A percentile compares a stretch with the other conserved stretches of the same genome.
Evolutionary conservation across 2,888 invertebrate genomes (phyloP).

Genomic region (Dryobota labecula): DNA sequence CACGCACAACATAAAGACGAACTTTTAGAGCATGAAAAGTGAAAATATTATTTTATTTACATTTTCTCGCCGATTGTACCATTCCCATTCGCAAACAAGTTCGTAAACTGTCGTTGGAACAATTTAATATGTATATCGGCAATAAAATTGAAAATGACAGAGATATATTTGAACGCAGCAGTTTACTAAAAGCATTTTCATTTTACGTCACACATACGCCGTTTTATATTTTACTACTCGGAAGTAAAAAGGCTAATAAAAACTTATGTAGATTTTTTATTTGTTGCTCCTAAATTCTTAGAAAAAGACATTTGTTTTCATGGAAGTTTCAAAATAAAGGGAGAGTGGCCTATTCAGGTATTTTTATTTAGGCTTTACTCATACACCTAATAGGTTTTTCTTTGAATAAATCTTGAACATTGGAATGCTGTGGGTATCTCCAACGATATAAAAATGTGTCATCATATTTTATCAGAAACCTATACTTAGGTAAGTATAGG

Average conservation of each 20-base stretch:
- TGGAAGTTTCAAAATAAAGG: background rate
- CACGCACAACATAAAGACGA: no score
- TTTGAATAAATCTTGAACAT: no score
- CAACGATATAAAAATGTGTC: background rate
- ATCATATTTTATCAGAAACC: background rate
- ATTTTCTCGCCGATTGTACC: slow-evolving; percentile 15
- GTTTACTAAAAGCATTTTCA: slow-evolving; percentile 37
- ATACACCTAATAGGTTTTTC: background rate
- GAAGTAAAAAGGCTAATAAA: slow-evolving; percentile 27
- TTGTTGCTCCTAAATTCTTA: background rate
- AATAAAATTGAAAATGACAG: slow-evolving; percentile 46
- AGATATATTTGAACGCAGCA: slow-evolving; percentile 44
- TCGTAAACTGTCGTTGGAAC: slow-evolving; percentile 46
- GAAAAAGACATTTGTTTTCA: background rate
- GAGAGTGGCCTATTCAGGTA: no score
- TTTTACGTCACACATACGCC: slow-evolving; percentile 28
- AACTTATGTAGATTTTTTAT: slow-evolving; percentile 15
- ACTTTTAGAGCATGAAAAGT: no score
- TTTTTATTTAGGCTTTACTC: background rate
- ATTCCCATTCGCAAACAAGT: slow-evolving; percentile 33
- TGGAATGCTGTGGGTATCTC: background rate
- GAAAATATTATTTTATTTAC: background rate
- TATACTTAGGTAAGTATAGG: no score
- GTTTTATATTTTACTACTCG: slow-evolving; percentile 39
- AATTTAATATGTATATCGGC: slow-evolving; percentile 39